Percentiles rank a stretch among this genome's conserved stretches.
Evolutionary conservation across 2,888 invertebrate species (phyloP).

Genomic region (Callimorpha dominula): DNA sequence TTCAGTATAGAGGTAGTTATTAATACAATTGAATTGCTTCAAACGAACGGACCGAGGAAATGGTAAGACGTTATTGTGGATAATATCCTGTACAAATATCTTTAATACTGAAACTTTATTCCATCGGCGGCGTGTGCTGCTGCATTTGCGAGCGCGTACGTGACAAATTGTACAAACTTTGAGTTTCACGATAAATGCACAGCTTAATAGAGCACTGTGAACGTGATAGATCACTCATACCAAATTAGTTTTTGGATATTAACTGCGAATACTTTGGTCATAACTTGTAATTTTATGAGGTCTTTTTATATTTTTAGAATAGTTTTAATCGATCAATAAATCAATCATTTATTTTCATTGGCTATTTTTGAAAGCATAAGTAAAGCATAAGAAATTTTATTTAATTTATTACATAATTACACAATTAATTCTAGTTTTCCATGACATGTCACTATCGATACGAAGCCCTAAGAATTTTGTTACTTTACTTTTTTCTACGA

Average conservation of each 20-base stretch:
- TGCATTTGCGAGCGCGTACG: conserved; percentile 42
- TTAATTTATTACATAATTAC: too few relatives aligned
- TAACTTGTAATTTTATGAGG: too few relatives aligned
- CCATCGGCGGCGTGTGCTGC: conserved; percentile 27
- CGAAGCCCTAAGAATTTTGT: too few relatives aligned
- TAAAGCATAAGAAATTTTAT: too few relatives aligned
- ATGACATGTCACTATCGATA: too few relatives aligned
- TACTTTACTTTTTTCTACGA: too few relatives aligned
- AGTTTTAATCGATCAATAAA: too few relatives aligned
- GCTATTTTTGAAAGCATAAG: too few relatives aligned
- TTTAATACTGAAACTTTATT: conserved; percentile 22
- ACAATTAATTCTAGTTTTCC: too few relatives aligned
- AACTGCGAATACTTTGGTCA: conserved; percentile 16
- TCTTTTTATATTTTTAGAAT: too few relatives aligned
- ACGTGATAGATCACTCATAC: conserved; percentile 30
- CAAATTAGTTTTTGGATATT: conserved; percentile 27
- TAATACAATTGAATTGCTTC: conserved; percentile 27
- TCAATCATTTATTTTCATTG: too few relatives aligned
- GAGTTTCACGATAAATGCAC: conserved; percentile 45
- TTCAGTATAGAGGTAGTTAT: conserved; percentile 11
- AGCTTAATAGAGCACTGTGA: conserved; percentile 38
- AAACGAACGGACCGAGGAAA: conserved; percentile 19
- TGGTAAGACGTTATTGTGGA: conserved; percentile 9
- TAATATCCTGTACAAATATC: conserved; percentile 17
- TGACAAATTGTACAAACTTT: conserved; percentile 34